Conservation (phyloP, 2,113 vertebrate genomes). For the Leucosticte australis region DNA sequence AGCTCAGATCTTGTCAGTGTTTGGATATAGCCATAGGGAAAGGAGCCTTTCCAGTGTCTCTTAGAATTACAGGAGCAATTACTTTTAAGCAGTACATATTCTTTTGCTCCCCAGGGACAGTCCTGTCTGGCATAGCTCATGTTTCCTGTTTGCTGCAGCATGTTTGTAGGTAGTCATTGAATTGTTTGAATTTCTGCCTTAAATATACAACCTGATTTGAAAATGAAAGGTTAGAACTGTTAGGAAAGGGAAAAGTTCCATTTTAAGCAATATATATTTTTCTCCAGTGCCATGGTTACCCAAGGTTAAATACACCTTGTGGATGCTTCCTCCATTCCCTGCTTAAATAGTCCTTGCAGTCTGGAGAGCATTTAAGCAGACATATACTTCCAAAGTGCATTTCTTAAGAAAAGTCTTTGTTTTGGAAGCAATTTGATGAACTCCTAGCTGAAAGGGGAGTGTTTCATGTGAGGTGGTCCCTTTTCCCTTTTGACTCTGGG, state of each 20-base stretch:
- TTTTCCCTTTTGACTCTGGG: background rate
- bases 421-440: background rate
- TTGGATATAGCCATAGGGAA: background rate
- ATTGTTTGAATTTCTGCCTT: background rate
- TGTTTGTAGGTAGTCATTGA: background rate
- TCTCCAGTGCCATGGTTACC: background rate
- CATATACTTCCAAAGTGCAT: background rate
- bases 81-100: background rate
- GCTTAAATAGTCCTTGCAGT: background rate
- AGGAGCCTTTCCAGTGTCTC: background rate
- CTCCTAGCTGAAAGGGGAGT: background rate
- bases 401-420: background rate
- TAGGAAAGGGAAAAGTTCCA: background rate
- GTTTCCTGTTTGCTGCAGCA: background rate
- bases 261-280: background rate
- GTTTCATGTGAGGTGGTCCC: background rate
- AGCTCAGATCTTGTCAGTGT: background rate
- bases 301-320: background rate
- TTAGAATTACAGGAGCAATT: background rate
- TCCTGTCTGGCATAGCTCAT: background rate
- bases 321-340: background rate
- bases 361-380: background rate
- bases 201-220: background rate
- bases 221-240: background rate
- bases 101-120: no score